Conservation (phyloP, 2,797 vertebrate genomes). For the Hylomyscus alleni region DNA sequence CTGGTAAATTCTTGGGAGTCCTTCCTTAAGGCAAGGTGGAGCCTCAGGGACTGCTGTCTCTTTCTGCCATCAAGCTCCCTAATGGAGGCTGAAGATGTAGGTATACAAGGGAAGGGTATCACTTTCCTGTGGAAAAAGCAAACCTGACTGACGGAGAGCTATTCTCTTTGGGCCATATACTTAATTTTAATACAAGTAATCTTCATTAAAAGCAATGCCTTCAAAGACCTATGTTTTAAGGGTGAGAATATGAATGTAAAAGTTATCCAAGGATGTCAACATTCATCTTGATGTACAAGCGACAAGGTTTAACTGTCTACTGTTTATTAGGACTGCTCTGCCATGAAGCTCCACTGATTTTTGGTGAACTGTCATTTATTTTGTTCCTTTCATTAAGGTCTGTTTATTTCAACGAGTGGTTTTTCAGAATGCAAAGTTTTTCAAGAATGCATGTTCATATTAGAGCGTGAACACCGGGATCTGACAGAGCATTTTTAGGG, state of each 20-base stretch:
- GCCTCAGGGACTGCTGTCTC: background rate
- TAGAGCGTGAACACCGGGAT: background rate
- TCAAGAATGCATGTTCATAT: background rate
- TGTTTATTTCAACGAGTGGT: background rate
- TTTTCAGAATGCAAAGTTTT: background rate
- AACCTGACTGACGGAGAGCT: background rate
- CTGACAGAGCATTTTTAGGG: background rate
- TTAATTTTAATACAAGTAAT: background rate
- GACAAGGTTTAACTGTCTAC: background rate
- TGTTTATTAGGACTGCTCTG: background rate
- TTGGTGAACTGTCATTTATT: background rate
- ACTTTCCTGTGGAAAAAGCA: background rate
- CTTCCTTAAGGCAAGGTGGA: background rate
- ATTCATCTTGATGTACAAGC: background rate
- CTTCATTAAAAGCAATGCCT: background rate
- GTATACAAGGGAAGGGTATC: background rate
- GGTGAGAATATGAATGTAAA: background rate
- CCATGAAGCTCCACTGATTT: background rate
- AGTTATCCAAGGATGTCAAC: background rate
- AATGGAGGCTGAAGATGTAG: background rate
- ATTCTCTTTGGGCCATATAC: background rate
- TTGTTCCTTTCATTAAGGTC: background rate
- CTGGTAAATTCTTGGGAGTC: background rate
- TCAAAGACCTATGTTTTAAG: background rate
- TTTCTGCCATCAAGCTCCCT: background rate